These are phyloP conservation scores for Chauna torquata DNA, from an alignment of 2,113 vertebrate species.

Conservation along the genomic window DNA sequence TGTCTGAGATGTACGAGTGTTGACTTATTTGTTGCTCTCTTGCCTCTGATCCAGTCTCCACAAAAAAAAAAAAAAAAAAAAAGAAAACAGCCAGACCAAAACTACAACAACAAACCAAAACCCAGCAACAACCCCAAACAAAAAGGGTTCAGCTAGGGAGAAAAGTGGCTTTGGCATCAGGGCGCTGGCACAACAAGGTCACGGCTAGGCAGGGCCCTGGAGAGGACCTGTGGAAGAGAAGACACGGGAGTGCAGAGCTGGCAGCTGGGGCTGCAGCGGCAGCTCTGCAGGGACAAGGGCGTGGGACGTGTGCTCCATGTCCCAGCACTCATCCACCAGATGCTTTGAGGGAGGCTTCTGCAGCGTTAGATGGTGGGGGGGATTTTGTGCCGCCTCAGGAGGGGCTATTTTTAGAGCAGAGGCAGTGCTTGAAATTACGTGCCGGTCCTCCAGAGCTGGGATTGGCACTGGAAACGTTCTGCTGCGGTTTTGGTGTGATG, in stretches of 20 bases:
- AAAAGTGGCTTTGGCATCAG: not conserved
- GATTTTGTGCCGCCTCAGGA: not conserved
- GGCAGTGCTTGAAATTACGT: not conserved
- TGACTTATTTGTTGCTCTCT: not conserved
- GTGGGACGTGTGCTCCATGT: not conserved
- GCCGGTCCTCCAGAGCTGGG: not conserved
- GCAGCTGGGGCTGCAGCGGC: not conserved
- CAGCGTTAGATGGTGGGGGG: not conserved
- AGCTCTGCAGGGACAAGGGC: not conserved
- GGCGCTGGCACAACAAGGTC: not conserved
- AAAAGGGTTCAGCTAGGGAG: not conserved
- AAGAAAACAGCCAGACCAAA: not conserved
- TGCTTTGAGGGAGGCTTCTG: conserved; percentile 21
- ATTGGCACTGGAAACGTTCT: not conserved
- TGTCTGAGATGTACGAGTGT: not conserved
- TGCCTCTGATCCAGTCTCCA: conserved; percentile 5
- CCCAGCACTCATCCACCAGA: not conserved
- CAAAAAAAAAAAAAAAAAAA: not conserved
- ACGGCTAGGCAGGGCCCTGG: not conserved
- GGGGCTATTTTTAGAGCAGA: conserved; percentile 29
- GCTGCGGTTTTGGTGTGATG: not conserved
- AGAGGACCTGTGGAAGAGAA: not conserved
- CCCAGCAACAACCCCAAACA: not conserved
- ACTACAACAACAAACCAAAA: not conserved
- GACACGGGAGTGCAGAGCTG: accelerated